Evolutionary conservation across 1,140 invertebrate species (phyloP).

Genomic region (Apis mellifera): Amel_HAv3.1 CM009939.2:8469001-8469500

Average conservation of each 20-base stretch:
- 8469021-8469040: background rate
- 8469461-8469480: background rate
- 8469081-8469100: no score
- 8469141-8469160: no score
- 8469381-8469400: background rate
- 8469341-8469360: background rate
- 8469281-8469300: background rate
- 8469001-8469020: background rate
- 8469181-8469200: no score
- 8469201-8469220: no score
- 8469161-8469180: no score
- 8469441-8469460: background rate
- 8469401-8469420: background rate
- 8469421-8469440: background rate
- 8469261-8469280: no score
- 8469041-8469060: background rate
- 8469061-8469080: no score
- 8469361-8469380: background rate
- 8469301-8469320: constrained; percentile 11
- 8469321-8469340: background rate
- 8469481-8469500: background rate
- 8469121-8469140: no score
- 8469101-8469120: no score
- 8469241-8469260: no score
- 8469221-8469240: no score